Percentiles rank a stretch among this genome's conserved stretches.
Evolutionary conservation across 2,113 vertebrate species (phyloP).

Genomic region (Gavialis gangeticus): DNA sequence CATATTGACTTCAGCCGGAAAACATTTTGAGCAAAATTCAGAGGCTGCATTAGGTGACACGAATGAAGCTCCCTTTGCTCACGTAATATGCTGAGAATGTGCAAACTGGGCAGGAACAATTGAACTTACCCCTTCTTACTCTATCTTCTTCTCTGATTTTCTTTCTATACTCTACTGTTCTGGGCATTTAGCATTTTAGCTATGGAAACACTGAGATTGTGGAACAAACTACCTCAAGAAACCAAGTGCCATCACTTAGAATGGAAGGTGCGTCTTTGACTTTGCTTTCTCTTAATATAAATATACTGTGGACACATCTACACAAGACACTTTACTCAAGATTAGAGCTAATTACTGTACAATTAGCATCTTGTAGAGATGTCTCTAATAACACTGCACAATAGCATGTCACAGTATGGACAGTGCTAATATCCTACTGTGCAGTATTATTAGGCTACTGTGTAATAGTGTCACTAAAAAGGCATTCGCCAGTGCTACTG

Average conservation of each 20-base stretch:
- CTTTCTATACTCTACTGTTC: not conserved
- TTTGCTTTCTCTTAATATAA: too few species aligned
- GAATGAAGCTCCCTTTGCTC: accelerated
- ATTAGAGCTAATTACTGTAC: too few species aligned
- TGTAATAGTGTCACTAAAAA: too few species aligned
- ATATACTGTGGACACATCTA: too few species aligned
- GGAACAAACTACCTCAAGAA: not conserved
- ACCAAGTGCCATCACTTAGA: not conserved
- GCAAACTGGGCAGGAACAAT: accelerated
- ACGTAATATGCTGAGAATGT: not conserved
- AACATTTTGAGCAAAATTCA: accelerated
- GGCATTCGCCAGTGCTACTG: too few species aligned
- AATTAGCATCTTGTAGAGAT: too few species aligned
- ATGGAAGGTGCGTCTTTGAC: too few species aligned
- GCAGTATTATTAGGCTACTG: too few species aligned
- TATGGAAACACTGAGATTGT: not conserved
- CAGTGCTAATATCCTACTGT: too few species aligned
- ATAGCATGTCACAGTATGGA: too few species aligned
- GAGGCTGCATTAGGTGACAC: accelerated
- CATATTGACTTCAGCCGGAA: not conserved
- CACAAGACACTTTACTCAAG: too few species aligned
- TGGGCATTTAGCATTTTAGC: not conserved
- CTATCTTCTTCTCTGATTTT: not conserved
- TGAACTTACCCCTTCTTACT: accelerated
- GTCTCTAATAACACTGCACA: too few species aligned